phyloP scores from a whole-genome alignment of 2,888 invertebrate species.

The Sesia apiformis region DNA sequence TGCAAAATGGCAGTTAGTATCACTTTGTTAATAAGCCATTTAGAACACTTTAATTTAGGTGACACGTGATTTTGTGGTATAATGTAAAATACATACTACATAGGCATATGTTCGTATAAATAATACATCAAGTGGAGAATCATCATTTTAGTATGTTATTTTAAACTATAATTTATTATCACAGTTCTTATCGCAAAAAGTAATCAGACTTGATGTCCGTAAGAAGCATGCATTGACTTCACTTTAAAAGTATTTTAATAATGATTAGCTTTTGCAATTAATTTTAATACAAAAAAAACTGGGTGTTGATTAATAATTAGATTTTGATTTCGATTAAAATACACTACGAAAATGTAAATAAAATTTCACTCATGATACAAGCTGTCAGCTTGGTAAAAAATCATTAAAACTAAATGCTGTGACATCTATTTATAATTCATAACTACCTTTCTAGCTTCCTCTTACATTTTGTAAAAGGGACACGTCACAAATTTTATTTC shows the following conservation, averaged over 20 bases:
- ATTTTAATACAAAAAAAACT: no score
- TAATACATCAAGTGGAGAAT: neutral
- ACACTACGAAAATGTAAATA: no score
- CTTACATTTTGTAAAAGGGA: no score
- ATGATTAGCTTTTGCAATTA: neutral
- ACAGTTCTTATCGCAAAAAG: constrained; percentile 60
- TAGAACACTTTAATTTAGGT: constrained; percentile 18
- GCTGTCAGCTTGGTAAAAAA: no score
- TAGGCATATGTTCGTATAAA: neutral
- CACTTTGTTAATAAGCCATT: constrained; percentile 40
- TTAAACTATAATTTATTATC: constrained; percentile 35
- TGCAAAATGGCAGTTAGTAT: constrained; percentile 62
- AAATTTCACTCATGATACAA: no score
- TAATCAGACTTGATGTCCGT: constrained; percentile 11
- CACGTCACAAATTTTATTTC: no score
- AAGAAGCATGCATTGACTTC: neutral
- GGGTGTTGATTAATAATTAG: no score
- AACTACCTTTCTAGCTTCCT: no score
- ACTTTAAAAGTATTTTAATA: neutral
- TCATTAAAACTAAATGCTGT: no score
- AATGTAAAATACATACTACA: neutral
- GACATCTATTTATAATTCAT: no score
- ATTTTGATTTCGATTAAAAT: no score
- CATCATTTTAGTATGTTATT: neutral
- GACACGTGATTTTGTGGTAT: neutral